Conservation (phyloP, 2,888 invertebrate species). For the Cecidostiba fungosa region DNA sequence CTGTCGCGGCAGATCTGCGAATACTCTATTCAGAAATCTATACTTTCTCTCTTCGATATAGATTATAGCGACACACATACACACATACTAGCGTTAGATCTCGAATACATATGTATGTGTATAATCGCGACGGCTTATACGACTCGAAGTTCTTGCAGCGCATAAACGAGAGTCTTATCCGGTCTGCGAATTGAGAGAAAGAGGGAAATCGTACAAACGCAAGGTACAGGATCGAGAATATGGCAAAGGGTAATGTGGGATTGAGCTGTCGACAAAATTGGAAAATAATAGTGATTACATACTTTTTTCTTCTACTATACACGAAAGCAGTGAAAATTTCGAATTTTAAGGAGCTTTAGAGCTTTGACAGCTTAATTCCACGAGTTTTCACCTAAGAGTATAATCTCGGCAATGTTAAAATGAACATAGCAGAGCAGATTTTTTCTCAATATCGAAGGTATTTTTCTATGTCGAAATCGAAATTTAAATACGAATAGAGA, state of each 20-base stretch:
- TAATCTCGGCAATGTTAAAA: constrained; percentile 8
- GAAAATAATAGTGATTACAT: background rate
- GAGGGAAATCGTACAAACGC: constrained; percentile 16
- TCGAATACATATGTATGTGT: background rate
- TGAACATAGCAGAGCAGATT: constrained; percentile 30
- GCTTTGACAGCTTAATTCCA: constrained; percentile 29
- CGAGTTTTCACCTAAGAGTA: constrained; percentile 12
- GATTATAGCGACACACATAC: constrained; percentile 1
- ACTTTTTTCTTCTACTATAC: no score
- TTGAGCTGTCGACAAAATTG: constrained; percentile 28
- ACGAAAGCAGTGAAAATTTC: background rate
- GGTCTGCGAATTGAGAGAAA: background rate
- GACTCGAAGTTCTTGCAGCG: background rate
- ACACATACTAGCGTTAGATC: background rate
- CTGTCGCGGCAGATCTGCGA: background rate
- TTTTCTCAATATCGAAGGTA: constrained; percentile 34
- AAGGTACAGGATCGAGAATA: background rate
- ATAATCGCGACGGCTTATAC: constrained; percentile 6
- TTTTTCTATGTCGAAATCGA: constrained; percentile 52
- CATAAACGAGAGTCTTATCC: constrained; percentile 4
- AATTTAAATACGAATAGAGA: constrained; percentile 41
- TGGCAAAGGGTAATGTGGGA: background rate
- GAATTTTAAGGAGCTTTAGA: background rate
- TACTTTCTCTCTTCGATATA: constrained; percentile 34
- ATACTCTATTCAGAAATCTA: constrained; percentile 41